Conservation (phyloP, 2,888 invertebrate species). For the Epistrophe grossulariae region DNA sequence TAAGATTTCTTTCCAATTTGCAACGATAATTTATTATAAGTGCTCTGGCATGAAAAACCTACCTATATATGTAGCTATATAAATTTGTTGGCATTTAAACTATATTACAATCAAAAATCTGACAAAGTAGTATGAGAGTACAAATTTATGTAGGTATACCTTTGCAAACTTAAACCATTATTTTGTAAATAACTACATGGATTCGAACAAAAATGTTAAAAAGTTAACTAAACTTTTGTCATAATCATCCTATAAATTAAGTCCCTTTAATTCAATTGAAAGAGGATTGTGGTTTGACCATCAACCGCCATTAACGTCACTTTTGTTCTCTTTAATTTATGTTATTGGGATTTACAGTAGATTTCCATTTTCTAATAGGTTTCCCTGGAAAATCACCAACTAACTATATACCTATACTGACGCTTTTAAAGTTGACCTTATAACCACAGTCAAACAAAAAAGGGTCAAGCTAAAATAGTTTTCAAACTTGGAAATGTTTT, state of each 20-base stretch:
- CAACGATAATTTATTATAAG: too few species aligned
- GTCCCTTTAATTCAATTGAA: slow-evolving; percentile 17
- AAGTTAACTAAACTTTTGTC: slow-evolving; percentile 27
- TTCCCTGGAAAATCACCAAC: background rate
- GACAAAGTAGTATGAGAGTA: too few species aligned
- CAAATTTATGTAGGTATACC: too few species aligned
- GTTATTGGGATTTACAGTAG: slow-evolving; percentile 35
- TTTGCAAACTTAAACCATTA: too few species aligned
- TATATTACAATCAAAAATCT: too few species aligned
- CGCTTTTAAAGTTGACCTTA: slow-evolving; percentile 25
- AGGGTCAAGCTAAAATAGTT: slow-evolving; percentile 58
- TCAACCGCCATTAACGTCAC: slow-evolving; percentile 59
- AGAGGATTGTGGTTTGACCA: slow-evolving; percentile 30
- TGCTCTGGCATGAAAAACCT: too few species aligned
- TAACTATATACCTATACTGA: background rate
- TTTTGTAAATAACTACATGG: too few species aligned
- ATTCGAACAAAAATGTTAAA: too few species aligned
- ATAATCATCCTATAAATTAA: slow-evolving; percentile 49
- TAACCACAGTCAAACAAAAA: slow-evolving; percentile 38
- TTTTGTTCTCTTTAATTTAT: slow-evolving; percentile 54
- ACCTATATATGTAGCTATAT: too few species aligned
- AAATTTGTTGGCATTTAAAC: too few species aligned
- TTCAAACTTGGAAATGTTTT: slow-evolving; percentile 39
- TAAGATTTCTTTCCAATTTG: too few species aligned
- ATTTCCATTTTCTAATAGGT: slow-evolving; percentile 9